A percentile compares a stretch with the other conserved stretches of the same genome.
phyloP scores from a whole-genome alignment of 2,888 invertebrate species.

The Pyrrhia umbra region DNA sequence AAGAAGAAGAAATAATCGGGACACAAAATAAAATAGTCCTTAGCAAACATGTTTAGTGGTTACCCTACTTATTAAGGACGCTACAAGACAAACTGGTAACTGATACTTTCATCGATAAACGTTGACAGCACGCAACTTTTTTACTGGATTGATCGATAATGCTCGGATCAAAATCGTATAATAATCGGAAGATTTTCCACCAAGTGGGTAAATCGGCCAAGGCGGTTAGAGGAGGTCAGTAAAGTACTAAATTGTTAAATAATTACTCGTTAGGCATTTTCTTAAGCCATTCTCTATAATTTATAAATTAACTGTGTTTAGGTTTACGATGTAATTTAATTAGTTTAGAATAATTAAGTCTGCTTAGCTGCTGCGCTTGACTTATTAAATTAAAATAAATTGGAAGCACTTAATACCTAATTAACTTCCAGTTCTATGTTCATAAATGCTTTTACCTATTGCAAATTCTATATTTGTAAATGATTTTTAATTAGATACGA shows the following conservation, averaged over 20 bases:
- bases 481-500: no score
- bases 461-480: no score
- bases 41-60: slow-evolving; percentile 1
- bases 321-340: slow-evolving; percentile 22
- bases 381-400: not conserved
- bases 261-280: slow-evolving; percentile 67
- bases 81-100: slow-evolving; percentile 37
- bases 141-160: slow-evolving; percentile 20
- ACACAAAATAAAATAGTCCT: slow-evolving; percentile 1
- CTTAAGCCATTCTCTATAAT: slow-evolving; percentile 39
- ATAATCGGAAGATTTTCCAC: slow-evolving; percentile 74
- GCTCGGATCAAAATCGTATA: slow-evolving; percentile 45
- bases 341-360: slow-evolving; percentile 14
- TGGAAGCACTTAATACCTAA: not conserved
- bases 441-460: no score
- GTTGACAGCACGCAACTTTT: slow-evolving; percentile 43
- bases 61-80: slow-evolving; percentile 8
- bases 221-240: slow-evolving; percentile 72
- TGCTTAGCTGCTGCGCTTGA: slow-evolving; percentile 7
- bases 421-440: no score
- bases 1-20: not conserved
- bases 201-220: slow-evolving; percentile 78
- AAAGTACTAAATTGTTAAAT: slow-evolving; percentile 57
- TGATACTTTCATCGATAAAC: slow-evolving; percentile 57
- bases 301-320: slow-evolving; percentile 40